phyloP scores from a whole-genome alignment of 2,888 invertebrate species.

The Andricus curvator region DNA sequence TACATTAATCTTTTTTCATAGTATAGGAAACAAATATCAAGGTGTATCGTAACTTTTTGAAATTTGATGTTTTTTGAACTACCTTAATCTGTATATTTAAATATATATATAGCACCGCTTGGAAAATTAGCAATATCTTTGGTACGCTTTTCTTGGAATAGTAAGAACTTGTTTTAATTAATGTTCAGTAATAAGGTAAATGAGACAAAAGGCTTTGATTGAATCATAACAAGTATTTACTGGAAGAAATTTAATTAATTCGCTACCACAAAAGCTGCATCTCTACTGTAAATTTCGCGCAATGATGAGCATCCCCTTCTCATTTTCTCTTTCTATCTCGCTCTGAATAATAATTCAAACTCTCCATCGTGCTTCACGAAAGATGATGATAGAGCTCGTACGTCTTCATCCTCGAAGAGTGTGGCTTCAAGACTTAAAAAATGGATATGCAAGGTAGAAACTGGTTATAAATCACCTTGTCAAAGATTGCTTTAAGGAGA shows the following conservation, averaged over 20 bases:
- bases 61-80: no score
- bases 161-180: not conserved
- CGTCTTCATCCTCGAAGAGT: conserved; percentile 14
- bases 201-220: not conserved
- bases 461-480: not conserved
- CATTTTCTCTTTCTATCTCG: conserved; percentile 13
- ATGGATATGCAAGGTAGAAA: conserved; percentile 1
- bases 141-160: not conserved
- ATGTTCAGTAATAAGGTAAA: not conserved
- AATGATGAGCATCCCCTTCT: not conserved
- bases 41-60: no score
- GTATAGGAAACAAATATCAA: no score
- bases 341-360: conserved; percentile 40
- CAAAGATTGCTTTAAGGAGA: not conserved
- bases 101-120: no score
- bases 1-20: no score
- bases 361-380: conserved; percentile 7
- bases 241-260: not conserved
- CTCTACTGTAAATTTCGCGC: conserved; percentile 14
- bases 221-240: not conserved
- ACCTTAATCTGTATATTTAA: no score
- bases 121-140: no score
- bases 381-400: conserved; percentile 28
- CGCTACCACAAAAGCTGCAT: not conserved
- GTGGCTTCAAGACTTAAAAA: conserved; percentile 16